Evolutionary conservation across 2,113 vertebrate species (phyloP), one percentile per base, ranked within the genome.

Genomic region (Columbina picui): DNA sequence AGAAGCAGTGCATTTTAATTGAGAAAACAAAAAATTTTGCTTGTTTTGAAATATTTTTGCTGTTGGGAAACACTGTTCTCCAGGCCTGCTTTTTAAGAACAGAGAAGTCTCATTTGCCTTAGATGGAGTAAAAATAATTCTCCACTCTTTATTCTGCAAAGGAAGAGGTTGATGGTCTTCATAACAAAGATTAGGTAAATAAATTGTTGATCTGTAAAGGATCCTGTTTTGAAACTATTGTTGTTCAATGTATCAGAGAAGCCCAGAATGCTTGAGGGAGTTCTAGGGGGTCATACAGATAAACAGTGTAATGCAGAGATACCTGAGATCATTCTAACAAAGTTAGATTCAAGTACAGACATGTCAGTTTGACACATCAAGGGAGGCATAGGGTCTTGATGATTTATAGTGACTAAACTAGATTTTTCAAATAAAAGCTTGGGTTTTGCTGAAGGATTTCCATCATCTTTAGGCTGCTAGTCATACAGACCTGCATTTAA

Each of bases 1-100:
- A 82, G 41, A 90, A 93, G 3, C 4, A 87, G 56, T 60, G 5
- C 34, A 63, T 86, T 94, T 93, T 68, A 80, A 50, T 69, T n/a
- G 38, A 56, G 11, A 29, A 83, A 77, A 55, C 14, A 61, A 8
- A 73, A 71, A 25, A 3, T 90, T 91, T 30, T 78, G 0, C 21
- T 75, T 45, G 5, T 2, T 89, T 76, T 89, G 70, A 10, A 85
- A 70, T 56, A 19, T 84, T 87, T 59, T 11, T 74, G 2, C 3
- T 57, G 1, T 25, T 68, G 27, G 34, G 32, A 94, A 92, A 18
- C 6, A 14, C 3, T 38, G n/a, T 74, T 10, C 15, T 84, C 52
- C 65, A 65, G 53, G 17, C 8, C 11, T 77, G 30, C 25, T 87
- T 85, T 75, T 50, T 70, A 71, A 52, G 47, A 87, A 26, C 10